phyloP scores from a whole-genome alignment of 2,888 invertebrate genomes.

The Nomada fucata region DNA sequence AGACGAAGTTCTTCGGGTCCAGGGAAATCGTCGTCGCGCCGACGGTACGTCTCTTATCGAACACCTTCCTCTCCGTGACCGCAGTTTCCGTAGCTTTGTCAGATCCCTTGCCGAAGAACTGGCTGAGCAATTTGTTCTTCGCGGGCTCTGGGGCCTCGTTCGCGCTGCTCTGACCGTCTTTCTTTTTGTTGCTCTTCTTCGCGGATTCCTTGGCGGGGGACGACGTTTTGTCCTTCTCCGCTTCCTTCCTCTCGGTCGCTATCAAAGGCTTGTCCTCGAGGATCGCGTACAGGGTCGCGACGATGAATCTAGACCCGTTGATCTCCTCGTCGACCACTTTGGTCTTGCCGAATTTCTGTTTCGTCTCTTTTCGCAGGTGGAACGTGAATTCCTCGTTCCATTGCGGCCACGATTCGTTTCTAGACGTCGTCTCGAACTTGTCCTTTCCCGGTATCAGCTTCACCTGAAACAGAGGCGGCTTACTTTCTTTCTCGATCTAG shows the following conservation, averaged over 20 bases:
- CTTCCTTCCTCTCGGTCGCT: conserved; percentile 81
- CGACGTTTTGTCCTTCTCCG: conserved; percentile 80
- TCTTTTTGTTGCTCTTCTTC: conserved; percentile 76
- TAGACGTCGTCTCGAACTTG: conserved; percentile 90
- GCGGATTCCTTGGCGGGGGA: conserved; percentile 76
- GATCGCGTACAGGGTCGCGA: conserved; percentile 89
- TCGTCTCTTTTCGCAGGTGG: conserved; percentile 86
- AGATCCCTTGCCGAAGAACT: conserved; percentile 85
- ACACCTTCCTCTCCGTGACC: conserved; percentile 84
- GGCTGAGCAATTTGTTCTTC: conserved; percentile 83
- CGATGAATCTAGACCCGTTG: conserved; percentile 88
- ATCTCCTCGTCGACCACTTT: conserved; percentile 86
- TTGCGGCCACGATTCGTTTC: conserved; percentile 91
- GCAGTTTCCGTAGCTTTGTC: conserved; percentile 85
- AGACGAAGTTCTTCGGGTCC: conserved; percentile 87
- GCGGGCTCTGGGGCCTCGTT: conserved; percentile 80
- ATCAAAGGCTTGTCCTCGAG: conserved; percentile 86
- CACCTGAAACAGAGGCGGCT: conserved; percentile 85
- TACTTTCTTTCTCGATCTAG: conserved; percentile 40
- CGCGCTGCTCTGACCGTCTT: conserved; percentile 66
- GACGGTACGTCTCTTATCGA: conserved; percentile 88
- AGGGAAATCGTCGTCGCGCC: conserved; percentile 90
- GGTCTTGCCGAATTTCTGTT: conserved; percentile 84
- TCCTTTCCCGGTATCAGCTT: conserved; percentile 91
- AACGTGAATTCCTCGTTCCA: conserved; percentile 93